Conservation (phyloP, 2,888 invertebrate genomes). For the Cynaeus angustus region DNA sequence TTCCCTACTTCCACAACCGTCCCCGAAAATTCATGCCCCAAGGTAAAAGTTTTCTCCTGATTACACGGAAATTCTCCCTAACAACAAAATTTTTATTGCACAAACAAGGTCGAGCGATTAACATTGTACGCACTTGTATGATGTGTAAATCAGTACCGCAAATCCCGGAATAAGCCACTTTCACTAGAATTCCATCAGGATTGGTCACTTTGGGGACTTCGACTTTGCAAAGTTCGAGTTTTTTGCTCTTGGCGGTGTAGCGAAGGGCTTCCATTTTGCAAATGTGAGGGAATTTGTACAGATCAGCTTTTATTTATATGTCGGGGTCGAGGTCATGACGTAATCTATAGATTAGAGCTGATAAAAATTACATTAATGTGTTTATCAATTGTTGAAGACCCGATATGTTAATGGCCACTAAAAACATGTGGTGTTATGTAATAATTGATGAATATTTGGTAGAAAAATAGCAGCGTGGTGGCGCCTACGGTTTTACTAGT, state of each 20-base stretch:
- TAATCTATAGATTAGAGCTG: background rate
- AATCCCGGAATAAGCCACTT: slow-evolving; percentile 80
- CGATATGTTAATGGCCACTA: background rate
- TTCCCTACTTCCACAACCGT: slow-evolving; percentile 75
- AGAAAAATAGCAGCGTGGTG: background rate
- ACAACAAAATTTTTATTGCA: slow-evolving; percentile 10
- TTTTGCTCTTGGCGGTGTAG: slow-evolving; percentile 72
- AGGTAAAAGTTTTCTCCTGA: slow-evolving; percentile 72
- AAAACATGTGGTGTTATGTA: slow-evolving; percentile 3
- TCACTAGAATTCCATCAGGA: slow-evolving; percentile 78
- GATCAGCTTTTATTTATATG: slow-evolving; percentile 12
- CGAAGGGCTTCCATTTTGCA: slow-evolving; percentile 75
- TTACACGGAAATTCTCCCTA: slow-evolving; percentile 81
- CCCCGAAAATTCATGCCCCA: slow-evolving; percentile 83
- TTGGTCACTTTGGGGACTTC: slow-evolving; percentile 72
- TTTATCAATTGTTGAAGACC: slow-evolving; percentile 11
- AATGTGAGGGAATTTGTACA: slow-evolving; percentile 34
- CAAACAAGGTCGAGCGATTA: slow-evolving; percentile 48
- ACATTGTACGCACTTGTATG: slow-evolving; percentile 74
- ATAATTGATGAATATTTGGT: background rate
- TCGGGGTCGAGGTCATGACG: slow-evolving; percentile 1
- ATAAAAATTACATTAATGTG: slow-evolving; percentile 2
- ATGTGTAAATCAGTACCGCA: slow-evolving; percentile 85
- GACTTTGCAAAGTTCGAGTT: slow-evolving; percentile 70
- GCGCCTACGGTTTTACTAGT: too few species aligned